Evolutionary conservation across 2,888 invertebrate genomes (phyloP), one percentile per base, ranked within the genome.

Genomic region (Heliconius hortense): DNA sequence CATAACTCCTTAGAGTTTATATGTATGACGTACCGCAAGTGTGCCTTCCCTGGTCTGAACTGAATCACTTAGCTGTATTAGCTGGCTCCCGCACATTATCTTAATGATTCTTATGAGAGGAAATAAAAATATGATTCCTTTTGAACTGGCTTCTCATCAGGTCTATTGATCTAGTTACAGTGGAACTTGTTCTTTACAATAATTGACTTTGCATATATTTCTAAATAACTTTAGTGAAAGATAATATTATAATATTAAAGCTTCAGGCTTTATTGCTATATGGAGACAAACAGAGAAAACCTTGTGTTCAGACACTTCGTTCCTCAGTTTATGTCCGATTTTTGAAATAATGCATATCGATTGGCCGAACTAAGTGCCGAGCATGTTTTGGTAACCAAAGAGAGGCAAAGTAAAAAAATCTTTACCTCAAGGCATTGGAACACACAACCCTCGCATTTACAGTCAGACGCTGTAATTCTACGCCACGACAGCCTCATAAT

Each of bases 91-190:
- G 72, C 76, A 74, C 79, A 82, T 81, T 80, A 82, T 75, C 79
- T 75, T 75, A 76, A 80, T 80, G 79, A 79, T 76, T 71, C 73
- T 74, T 72, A 77, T 77, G 78, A 81, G 78, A 78, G 81, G 78
- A 80, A 80, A 78, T 80, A 80, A 76, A 80, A 79, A 80, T 80
- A 80, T 79, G 73, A 79, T 75, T 73, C 74, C 76, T 79, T 74
- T 73, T 76, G 70, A 76, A 73, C 72, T 72, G 70, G 24, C 69
- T 59, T 78, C 70, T 64, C 76, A 73, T 77, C 76, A 74, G 35
- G 31, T 76, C 62, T 79, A 77, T 79, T 75, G 77, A 76, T 70
- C 59, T 48, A 71, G 70, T 75, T 69, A 60, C 35, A 21, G 31
- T 53, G 21, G 31, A 28, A 11, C n/a, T 69, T 35, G n/a, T 70